phyloP scores from a whole-genome alignment of 1,140 invertebrate genomes.

The Polyergus mexicanus region DNA sequence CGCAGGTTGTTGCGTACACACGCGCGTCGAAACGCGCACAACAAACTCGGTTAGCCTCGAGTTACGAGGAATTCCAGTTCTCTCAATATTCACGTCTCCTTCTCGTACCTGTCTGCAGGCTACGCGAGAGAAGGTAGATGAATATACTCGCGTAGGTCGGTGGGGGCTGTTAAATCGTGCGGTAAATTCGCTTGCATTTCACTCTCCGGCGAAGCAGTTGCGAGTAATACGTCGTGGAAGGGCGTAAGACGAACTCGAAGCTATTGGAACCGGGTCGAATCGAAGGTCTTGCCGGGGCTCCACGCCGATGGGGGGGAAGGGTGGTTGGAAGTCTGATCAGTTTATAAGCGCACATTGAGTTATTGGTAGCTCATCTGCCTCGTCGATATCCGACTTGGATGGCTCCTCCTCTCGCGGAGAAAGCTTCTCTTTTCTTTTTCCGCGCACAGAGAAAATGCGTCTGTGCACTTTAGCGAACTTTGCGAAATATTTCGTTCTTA shows the following conservation, averaged over 20 bases:
- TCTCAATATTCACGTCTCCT: conserved; percentile 52
- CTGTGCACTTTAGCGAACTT: conserved; percentile 45
- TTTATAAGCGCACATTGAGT: conserved; percentile 85
- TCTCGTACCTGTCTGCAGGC: conserved; percentile 47
- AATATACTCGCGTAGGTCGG: conserved; percentile 72
- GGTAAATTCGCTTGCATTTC: conserved; percentile 81
- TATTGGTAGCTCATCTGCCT: conserved; percentile 84
- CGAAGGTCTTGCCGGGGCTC: conserved; percentile 67
- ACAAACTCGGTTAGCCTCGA: conserved; percentile 76
- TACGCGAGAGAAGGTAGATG: conserved; percentile 71
- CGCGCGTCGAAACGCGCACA: conserved; percentile 46
- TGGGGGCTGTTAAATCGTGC: conserved; percentile 80
- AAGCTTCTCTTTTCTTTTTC: conserved; percentile 29
- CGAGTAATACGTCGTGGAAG: conserved; percentile 79
- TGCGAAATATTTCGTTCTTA: conserved; percentile 48
- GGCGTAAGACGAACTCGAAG: conserved; percentile 73
- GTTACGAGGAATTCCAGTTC: conserved; percentile 71
- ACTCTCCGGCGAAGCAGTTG: conserved; percentile 75
- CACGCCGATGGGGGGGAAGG: conserved; percentile 54
- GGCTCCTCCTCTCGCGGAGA: conserved; percentile 72
- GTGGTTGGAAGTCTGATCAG: conserved; percentile 81
- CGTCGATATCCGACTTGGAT: conserved; percentile 82
- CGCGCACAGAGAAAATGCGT: conserved; percentile 40
- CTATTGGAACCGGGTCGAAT: conserved; percentile 80
- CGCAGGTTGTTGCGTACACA: conserved; percentile 64